Evolutionary conservation across 2,113 vertebrate genomes (phyloP).

Genomic region (Sciurus niger): DNA sequence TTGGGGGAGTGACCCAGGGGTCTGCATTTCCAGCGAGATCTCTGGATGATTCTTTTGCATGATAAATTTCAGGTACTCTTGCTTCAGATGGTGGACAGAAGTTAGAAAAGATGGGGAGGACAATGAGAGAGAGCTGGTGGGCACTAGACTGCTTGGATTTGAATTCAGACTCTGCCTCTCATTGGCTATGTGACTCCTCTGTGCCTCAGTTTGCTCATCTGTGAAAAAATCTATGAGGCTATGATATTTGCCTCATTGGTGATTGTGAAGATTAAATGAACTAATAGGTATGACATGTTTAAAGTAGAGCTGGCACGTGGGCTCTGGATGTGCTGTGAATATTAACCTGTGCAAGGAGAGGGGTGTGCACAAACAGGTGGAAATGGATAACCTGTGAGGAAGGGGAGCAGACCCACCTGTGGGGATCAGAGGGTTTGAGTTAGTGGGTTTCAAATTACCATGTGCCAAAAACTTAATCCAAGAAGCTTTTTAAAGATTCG

Average conservation of each 20-base stretch:
- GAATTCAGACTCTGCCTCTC: background rate
- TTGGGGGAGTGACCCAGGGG: background rate
- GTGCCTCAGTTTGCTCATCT: background rate
- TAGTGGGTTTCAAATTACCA: constrained; percentile 1
- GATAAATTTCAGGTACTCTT: background rate
- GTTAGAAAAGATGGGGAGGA: background rate
- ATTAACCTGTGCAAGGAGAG: accelerated
- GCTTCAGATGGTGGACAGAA: background rate
- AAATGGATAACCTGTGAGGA: background rate
- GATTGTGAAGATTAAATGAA: background rate
- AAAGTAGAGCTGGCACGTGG: background rate
- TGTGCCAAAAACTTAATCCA: background rate
- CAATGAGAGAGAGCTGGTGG: background rate
- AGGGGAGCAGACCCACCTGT: background rate
- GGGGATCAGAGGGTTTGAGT: background rate
- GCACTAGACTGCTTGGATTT: background rate
- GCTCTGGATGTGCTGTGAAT: background rate
- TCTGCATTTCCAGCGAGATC: background rate
- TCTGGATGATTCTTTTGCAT: background rate
- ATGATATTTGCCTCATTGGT: background rate
- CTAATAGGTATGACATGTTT: background rate
- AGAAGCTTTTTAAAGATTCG: background rate
- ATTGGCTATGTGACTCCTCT: background rate
- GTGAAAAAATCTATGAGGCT: background rate
- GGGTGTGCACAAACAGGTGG: no score